Evolutionary conservation across 1,140 invertebrate species (phyloP).

Genomic region (Drosophila triauraria): DNA sequence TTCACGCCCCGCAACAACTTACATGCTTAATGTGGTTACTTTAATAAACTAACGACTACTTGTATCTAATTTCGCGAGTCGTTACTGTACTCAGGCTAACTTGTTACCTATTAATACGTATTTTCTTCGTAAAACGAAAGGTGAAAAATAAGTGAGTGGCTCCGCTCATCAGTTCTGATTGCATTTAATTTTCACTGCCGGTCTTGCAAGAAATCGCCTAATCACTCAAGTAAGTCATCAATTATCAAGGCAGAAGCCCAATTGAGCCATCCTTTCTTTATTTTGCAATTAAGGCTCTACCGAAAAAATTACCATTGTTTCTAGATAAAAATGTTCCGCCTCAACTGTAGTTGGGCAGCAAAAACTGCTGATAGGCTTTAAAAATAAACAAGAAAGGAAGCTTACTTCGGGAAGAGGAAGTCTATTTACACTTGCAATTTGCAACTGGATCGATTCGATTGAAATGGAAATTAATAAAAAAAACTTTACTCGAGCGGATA

Average conservation of each 20-base stretch:
- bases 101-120: slow-evolving; percentile 17
- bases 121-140: slow-evolving; percentile 2
- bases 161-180: slow-evolving; percentile 26
- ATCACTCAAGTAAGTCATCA: slow-evolving; percentile 31
- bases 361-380: slow-evolving; percentile 27
- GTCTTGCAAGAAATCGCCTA: background rate
- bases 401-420: no score
- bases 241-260: slow-evolving; percentile 18
- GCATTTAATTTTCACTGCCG: slow-evolving; percentile 23
- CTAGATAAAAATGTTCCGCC: background rate
- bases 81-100: slow-evolving; percentile 12
- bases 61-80: background rate
- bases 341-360: slow-evolving; percentile 8
- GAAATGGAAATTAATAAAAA: no score
- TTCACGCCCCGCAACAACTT: no score
- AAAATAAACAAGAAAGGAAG: background rate
- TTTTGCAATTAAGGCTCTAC: slow-evolving; percentile 10
- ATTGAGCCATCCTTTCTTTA: slow-evolving; percentile 9
- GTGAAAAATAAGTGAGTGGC: slow-evolving; percentile 20
- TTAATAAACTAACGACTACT: no score
- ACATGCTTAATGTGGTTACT: no score
- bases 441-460: no score
- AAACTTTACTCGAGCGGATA: no score
- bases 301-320: slow-evolving; percentile 3
- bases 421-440: no score